Evolutionary conservation across 2,113 vertebrate species (phyloP).

Genomic region (Myrmecobius fasciatus): DNA sequence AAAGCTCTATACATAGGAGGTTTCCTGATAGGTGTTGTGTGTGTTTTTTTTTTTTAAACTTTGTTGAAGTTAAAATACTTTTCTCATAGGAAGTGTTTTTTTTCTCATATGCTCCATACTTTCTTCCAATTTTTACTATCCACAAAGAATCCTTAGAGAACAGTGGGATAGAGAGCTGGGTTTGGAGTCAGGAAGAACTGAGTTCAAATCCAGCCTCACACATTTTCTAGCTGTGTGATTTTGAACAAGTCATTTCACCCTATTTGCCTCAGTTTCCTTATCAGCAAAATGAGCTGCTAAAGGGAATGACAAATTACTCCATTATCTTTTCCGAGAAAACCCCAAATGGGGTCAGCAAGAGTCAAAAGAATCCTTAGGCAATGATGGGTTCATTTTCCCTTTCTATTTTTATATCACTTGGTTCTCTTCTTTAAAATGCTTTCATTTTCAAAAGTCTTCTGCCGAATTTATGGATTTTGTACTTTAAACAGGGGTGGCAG

Average conservation of each 20-base stretch:
- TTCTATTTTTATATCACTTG: not conserved
- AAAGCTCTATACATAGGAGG: not conserved
- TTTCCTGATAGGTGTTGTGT: not conserved
- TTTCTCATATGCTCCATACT: not conserved
- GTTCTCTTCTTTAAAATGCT: not conserved
- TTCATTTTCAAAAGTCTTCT: not conserved
- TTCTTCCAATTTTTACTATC: not conserved
- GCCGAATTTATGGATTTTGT: not conserved
- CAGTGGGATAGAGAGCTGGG: no score
- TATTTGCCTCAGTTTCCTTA: not conserved
- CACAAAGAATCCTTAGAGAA: no score
- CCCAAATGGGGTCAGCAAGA: not conserved
- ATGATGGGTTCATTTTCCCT: not conserved
- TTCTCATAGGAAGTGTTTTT: not conserved
- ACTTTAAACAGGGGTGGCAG: not conserved
- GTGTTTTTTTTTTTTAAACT: not conserved
- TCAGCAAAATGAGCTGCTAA: not conserved
- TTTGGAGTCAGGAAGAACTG: not conserved
- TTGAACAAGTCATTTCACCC: not conserved
- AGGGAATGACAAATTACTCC: not conserved
- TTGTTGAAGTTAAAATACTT: not conserved
- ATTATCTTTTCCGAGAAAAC: not conserved
- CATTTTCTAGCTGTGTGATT: not conserved
- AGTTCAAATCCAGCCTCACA: not conserved
- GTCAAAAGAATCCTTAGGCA: not conserved